These are phyloP conservation scores for Encarsia formosa DNA, from an alignment of 2,888 invertebrate genomes.

Conservation along the genomic window DNA sequence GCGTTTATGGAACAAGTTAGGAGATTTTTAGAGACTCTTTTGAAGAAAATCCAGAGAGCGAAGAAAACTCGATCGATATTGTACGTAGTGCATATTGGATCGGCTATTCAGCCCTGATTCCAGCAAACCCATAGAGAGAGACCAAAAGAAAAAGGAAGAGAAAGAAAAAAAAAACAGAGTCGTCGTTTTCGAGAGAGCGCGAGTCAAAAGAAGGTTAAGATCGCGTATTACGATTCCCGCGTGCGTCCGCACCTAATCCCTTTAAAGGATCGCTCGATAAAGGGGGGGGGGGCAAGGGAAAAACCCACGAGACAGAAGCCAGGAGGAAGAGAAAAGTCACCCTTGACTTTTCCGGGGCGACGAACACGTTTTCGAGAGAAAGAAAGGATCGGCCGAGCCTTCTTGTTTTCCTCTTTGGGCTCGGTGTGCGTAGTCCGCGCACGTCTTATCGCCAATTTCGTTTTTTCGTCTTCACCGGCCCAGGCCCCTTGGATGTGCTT, in stretches of 20 bases:
- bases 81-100: constrained; percentile 1
- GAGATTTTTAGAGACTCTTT: too few species aligned
- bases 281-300: background rate
- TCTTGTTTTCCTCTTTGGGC: constrained; percentile 17
- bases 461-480: constrained; percentile 7
- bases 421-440: constrained; percentile 30
- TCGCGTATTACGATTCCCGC: constrained; percentile 23
- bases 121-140: background rate
- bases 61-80: too few species aligned
- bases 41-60: too few species aligned
- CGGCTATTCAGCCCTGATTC: constrained; percentile 17
- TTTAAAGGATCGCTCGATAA: constrained; percentile 16
- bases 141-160: background rate
- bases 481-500: constrained; percentile 5
- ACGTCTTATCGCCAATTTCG: constrained; percentile 41
- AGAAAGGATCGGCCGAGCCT: constrained; percentile 9
- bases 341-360: constrained; percentile 17
- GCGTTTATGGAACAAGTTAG: too few species aligned
- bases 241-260: constrained; percentile 25
- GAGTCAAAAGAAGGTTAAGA: constrained; percentile 16
- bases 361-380: constrained; percentile 20
- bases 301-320: background rate
- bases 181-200: background rate
- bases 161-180: background rate
- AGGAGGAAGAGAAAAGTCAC: constrained; percentile 2